Evolutionary conservation across 2,113 vertebrate genomes (phyloP).

Genomic region (Pholis gunnellus): DNA sequence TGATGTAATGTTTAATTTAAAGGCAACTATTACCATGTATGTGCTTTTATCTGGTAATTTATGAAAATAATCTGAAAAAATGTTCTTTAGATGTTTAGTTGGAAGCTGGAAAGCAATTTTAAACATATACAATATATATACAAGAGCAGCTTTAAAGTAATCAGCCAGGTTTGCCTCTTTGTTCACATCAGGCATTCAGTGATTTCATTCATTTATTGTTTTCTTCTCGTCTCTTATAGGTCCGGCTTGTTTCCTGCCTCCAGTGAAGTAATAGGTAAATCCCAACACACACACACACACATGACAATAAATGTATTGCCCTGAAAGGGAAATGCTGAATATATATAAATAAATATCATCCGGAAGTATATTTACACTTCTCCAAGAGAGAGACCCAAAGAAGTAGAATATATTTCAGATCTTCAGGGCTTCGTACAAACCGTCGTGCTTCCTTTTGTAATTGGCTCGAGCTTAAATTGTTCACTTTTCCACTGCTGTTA

Average conservation of each 20-base stretch:
- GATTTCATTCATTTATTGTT: neutral
- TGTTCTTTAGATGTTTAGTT: neutral
- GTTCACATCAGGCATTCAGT: neutral
- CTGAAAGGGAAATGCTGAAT: too few relatives aligned
- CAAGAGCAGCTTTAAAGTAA: too few relatives aligned
- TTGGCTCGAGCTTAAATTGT: too few relatives aligned
- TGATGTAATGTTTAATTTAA: neutral
- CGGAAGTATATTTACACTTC: neutral
- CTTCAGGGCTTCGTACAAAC: too few relatives aligned
- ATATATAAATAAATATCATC: too few relatives aligned
- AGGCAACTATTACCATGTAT: neutral
- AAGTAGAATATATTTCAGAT: too few relatives aligned
- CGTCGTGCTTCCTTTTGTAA: too few relatives aligned
- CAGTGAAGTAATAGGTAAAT: slow-evolving; percentile 39
- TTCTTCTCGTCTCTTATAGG: slow-evolving; percentile 39
- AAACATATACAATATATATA: too few relatives aligned
- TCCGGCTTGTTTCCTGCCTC: neutral
- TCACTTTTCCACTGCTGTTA: too few relatives aligned
- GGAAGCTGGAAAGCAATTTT: too few relatives aligned
- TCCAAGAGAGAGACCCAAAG: too few relatives aligned
- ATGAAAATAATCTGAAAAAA: too few relatives aligned
- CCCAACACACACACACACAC: slow-evolving; percentile 1
- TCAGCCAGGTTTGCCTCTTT: neutral
- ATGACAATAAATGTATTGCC: neutral
- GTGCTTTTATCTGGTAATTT: neutral